Base-by-base conservation (phyloP, 2,113 vertebrate species). In the Prionailurus viverrinus region DNA sequence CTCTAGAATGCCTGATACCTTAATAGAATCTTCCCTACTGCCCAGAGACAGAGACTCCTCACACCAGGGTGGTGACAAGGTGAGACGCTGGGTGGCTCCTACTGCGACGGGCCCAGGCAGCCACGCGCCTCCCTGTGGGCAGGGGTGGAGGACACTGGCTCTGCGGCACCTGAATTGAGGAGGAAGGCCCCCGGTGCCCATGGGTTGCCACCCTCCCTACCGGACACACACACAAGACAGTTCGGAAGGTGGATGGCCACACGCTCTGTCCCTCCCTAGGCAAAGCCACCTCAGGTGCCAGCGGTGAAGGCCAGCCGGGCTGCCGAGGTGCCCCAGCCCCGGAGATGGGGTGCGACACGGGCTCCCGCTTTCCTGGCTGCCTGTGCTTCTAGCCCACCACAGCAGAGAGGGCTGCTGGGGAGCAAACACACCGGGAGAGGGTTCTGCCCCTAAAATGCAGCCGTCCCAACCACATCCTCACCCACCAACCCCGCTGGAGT, bases 11-110 rank as follows among this genome's bases (percentile, higher is more conserved):
- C 13, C 55, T 58, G 45, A n/a, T 7, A 58, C 21, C 61, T 89
- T 66, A 53, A 73, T 19, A 65, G 36, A 81, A 39, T 45, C 48
- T n/a, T 55, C 58, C 58, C 55, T 29, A 13, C 55, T 36, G 92
- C 48, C 58, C 81, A 96, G 76, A 80, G 41, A 39, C 36, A 33
- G 79, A 84, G 73, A 73, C 48, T 71, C 71, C 80, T 53, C 79
- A 27, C 73, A 16, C 81, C 36, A 63, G 58, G 45, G 11, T 25
- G n/a, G 63, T 51, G 61, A 91, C 53, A 41, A 91, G 86, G 48
- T 39, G 33, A 91, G 55, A 58, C 3, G 16, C 65, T 10, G 39
- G 82, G 69, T 73, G 63, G 18, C 39, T 16, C 41, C 19, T 33
- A 51, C 71, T 53, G 63, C 7, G 1, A 81, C 10, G 18, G 48